phyloP scores from a whole-genome alignment of 2,797 vertebrate genomes.

The Epinephelus coioides region DNA sequence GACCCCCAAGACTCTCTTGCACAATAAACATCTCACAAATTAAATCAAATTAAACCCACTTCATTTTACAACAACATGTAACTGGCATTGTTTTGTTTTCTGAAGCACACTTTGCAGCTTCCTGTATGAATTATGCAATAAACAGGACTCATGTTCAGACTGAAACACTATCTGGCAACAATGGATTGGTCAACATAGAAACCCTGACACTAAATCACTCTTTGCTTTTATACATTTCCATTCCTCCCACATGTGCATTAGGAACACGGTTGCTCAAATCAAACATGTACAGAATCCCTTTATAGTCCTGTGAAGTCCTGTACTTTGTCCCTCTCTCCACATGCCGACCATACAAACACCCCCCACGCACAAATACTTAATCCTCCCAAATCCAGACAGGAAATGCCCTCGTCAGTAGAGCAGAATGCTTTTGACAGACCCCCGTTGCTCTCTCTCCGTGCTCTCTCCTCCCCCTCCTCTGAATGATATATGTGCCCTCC shows the following conservation, averaged over 20 bases:
- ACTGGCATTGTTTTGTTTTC: not conserved
- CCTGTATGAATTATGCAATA: not conserved
- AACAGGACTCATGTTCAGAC: constrained; percentile 8
- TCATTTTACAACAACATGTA: not conserved
- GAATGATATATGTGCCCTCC: constrained; percentile 69
- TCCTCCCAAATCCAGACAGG: constrained; percentile 82
- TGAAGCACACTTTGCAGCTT: not conserved
- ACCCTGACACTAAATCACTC: constrained; percentile 5
- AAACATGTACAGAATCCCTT: constrained; percentile 18
- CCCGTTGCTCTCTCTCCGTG: constrained; percentile 54
- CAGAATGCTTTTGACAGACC: constrained; percentile 80
- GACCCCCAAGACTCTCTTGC: constrained; percentile 20
- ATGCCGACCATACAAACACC: constrained; percentile 53
- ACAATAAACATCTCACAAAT: constrained; percentile 19
- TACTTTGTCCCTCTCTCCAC: constrained; percentile 44
- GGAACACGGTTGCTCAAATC: constrained; percentile 9
- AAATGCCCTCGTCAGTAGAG: constrained; percentile 80
- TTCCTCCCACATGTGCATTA: constrained; percentile 3
- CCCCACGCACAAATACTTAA: constrained; percentile 72
- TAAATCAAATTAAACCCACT: not conserved
- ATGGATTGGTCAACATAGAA: not conserved
- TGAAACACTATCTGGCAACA: constrained; percentile 5
- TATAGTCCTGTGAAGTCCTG: constrained; percentile 30
- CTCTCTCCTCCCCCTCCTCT: constrained; percentile 45
- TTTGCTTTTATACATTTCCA: not conserved